phyloP scores from a whole-genome alignment of 2,888 invertebrate genomes.

The Drosophila algonquin region DNA sequence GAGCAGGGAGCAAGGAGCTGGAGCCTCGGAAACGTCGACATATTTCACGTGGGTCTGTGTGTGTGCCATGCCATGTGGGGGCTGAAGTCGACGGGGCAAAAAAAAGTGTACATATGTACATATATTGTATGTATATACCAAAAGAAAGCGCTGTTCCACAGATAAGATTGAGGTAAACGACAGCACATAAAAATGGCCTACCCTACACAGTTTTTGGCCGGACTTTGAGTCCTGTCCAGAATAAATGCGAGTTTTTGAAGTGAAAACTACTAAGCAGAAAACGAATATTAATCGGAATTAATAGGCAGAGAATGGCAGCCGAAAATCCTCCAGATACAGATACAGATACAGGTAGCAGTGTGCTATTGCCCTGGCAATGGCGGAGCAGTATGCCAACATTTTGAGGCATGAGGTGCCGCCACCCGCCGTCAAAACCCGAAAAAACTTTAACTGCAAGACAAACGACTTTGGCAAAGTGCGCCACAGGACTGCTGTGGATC shows the following conservation, averaged over 20 bases:
- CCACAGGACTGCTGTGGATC: slow-evolving; percentile 25
- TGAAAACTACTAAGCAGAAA: slow-evolving; percentile 3
- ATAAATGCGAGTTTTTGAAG: slow-evolving; percentile 12
- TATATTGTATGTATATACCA: background rate
- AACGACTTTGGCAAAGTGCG: slow-evolving; percentile 58
- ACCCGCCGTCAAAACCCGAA: slow-evolving; percentile 6
- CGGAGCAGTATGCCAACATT: slow-evolving; percentile 39
- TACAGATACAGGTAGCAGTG: too few species aligned
- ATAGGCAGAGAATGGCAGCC: slow-evolving; percentile 44
- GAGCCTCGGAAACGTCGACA: slow-evolving; percentile 68
- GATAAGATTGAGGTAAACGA: slow-evolving; percentile 35
- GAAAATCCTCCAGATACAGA: slow-evolving; percentile 11
- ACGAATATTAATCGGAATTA: slow-evolving; percentile 20
- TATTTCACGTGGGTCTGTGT: slow-evolving; percentile 56
- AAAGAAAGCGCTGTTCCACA: slow-evolving; percentile 18
- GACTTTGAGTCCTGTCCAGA: too few species aligned
- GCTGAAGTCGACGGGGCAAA: slow-evolving; percentile 37
- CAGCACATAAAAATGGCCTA: slow-evolving; percentile 70
- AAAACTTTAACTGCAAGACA: slow-evolving; percentile 56
- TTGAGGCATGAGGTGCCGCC: slow-evolving; percentile 38
- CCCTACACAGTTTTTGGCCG: slow-evolving; percentile 1
- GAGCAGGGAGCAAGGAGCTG: slow-evolving; percentile 7
- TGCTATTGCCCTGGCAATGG: too few species aligned
- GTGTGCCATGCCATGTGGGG: background rate
- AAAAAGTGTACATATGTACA: slow-evolving; percentile 6